Evolutionary conservation across 2,797 vertebrate species (phyloP).

Genomic region (Harpagifer antarcticus): DNA sequence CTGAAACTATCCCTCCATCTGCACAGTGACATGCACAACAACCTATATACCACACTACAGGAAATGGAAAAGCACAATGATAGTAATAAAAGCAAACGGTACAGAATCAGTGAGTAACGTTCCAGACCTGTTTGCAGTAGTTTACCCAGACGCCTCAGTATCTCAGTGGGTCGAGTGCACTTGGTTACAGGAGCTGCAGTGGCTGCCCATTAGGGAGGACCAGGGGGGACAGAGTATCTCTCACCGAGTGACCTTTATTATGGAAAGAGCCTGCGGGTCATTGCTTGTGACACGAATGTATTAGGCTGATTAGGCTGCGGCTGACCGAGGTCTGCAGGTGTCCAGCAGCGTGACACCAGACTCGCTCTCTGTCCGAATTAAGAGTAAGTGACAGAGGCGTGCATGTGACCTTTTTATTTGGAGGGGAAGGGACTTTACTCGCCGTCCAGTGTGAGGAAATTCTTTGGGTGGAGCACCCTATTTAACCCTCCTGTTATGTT

Average conservation of each 20-base stretch:
- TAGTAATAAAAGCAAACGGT: too few species aligned
- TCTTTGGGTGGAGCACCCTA: slow-evolving; percentile 1
- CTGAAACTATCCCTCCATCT: background rate
- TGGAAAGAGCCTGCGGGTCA: slow-evolving; percentile 84
- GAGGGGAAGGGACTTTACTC: slow-evolving; percentile 67
- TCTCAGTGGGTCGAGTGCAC: slow-evolving; percentile 33
- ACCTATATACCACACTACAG: too few species aligned
- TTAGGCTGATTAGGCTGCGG: slow-evolving; percentile 85
- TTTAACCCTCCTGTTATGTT: too few species aligned
- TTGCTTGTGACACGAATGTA: slow-evolving; percentile 87
- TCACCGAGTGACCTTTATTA: slow-evolving; percentile 85
- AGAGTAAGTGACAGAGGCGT: slow-evolving; percentile 81
- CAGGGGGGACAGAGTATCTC: slow-evolving; percentile 82
- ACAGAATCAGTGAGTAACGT: background rate
- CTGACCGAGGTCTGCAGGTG: slow-evolving; percentile 77
- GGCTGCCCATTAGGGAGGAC: slow-evolving; percentile 81
- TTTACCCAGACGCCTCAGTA: slow-evolving; percentile 29
- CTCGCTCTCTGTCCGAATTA: slow-evolving; percentile 76
- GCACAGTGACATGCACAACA: too few species aligned
- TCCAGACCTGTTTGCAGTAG: background rate
- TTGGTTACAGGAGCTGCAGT: slow-evolving; percentile 61
- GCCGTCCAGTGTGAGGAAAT: slow-evolving; percentile 29
- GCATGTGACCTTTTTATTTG: slow-evolving; percentile 81
- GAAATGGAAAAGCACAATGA: too few species aligned
- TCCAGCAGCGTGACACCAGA: slow-evolving; percentile 79